Base-by-base conservation (phyloP, 2,113 vertebrate genomes). In the Peromyscus californicus region DNA sequence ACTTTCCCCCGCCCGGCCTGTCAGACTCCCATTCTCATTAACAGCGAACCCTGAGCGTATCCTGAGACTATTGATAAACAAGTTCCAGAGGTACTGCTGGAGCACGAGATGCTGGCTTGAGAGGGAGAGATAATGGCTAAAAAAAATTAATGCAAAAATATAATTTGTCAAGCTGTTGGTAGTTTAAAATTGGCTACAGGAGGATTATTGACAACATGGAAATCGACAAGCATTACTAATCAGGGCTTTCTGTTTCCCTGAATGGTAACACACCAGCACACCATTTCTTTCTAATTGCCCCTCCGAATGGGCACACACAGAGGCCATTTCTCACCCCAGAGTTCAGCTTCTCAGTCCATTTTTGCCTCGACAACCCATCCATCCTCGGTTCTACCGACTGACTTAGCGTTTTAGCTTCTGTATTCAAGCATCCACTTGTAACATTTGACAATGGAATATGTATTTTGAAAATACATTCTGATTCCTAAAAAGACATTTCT, bases 111-210 rank as follows among this genome's bases (percentile, higher is more conserved):
- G 26, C 42, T 88, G 74, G 48, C n/a, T 97, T 92, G 42, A 80
- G 16, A 72, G 36, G 24, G 51, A 57, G 22, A 95, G n/a, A 21
- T 10, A 16, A 36, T 26, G 96, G 87, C 78, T 95, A 95, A 88
- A 78, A 89, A 93, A 91, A 89, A 79, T 72, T 89, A 84, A 85
- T 26, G 48, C 29, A 91, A 94, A 91, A 90, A 82, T 45, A 90
- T 48, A 84, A 90, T 42, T 72, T 90, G 12, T 90, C 78, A 83
- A 96, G 85, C 16, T 82, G 42, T 92, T 86, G 54, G 78, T 57
- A 51, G 59, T 63, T 97, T 89, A 82, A 96, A 96, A 96, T 57
- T 61, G 69, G 51, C 72, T 82, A 33, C 1, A 4, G 36, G 33
- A 72, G 29, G 5, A 75, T 3, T 95, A 96, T 80, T 76, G 89